Conservation (phyloP, 2,113 vertebrate species). For the Climacteris rufus region DNA sequence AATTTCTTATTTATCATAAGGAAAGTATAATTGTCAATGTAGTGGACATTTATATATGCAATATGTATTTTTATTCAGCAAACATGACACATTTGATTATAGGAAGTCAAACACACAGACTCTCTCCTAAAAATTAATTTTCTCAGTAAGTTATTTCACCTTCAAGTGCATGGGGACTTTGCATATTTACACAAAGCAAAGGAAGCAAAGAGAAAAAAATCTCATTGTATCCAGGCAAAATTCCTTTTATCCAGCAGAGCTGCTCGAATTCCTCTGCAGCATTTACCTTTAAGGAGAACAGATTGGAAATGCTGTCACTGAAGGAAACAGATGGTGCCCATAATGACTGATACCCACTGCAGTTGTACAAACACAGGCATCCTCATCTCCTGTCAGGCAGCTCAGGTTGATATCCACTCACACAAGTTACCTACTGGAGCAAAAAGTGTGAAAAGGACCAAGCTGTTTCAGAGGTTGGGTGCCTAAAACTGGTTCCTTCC, state of each 20-base stretch:
- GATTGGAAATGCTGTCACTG: neutral
- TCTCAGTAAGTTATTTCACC: neutral
- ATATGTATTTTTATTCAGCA: neutral
- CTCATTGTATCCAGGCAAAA: neutral
- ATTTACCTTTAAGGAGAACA: neutral
- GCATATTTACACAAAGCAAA: neutral
- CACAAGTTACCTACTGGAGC: neutral
- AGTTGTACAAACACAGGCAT: neutral
- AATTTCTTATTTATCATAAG: neutral
- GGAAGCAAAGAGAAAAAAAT: neutral
- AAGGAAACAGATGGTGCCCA: neutral
- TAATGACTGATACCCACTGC: neutral
- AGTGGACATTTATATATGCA: neutral
- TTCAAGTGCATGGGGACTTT: neutral
- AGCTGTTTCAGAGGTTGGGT: neutral
- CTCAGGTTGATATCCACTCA: neutral
- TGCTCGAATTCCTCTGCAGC: neutral
- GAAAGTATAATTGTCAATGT: neutral
- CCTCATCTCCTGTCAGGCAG: neutral
- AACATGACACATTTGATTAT: neutral
- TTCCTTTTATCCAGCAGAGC: neutral
- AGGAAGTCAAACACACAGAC: neutral
- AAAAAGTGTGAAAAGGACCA: neutral
- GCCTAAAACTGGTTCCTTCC: neutral
- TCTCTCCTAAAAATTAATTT: neutral